Evolutionary conservation across 1,140 invertebrate genomes (phyloP).

Genomic region (Reticulitermes speratus): DNA sequence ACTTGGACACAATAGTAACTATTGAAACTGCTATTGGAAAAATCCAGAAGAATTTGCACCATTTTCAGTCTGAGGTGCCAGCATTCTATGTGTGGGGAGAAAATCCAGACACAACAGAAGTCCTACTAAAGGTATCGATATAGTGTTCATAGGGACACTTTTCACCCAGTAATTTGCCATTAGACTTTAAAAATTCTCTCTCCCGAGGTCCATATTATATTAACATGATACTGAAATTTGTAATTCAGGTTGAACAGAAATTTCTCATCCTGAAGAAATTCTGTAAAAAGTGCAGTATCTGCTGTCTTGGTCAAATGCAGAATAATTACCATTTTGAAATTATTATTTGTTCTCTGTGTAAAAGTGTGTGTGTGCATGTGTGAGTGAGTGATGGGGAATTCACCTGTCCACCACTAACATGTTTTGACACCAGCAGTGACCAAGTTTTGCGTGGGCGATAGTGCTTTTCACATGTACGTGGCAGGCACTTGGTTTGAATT

Average conservation of each 20-base stretch:
- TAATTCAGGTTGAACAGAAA: background rate
- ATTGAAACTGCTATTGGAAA: slow-evolving; percentile 62
- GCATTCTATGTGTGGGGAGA: slow-evolving; percentile 69
- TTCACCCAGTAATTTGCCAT: background rate
- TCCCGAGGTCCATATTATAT: background rate
- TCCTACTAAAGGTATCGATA: slow-evolving; percentile 37
- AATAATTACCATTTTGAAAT: too few species aligned
- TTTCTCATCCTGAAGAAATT: background rate
- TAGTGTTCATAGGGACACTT: too few species aligned
- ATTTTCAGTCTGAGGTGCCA: slow-evolving; percentile 60
- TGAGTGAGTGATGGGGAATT: too few species aligned
- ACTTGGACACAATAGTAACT: slow-evolving; percentile 47
- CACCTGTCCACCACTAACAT: too few species aligned
- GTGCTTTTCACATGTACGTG: too few species aligned
- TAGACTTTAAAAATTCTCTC: background rate
- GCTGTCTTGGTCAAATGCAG: too few species aligned
- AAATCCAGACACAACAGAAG: slow-evolving; percentile 40
- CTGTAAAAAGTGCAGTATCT: too few species aligned
- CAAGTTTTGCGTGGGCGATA: too few species aligned
- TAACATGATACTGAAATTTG: background rate
- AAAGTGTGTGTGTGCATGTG: too few species aligned
- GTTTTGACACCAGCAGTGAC: too few species aligned
- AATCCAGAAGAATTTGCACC: slow-evolving; percentile 62
- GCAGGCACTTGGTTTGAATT: too few species aligned
- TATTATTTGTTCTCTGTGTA: too few species aligned